These are phyloP conservation scores for Drosophila jambulina DNA, from an alignment of 1,140 invertebrate species.

Conservation along the genomic window DNA sequence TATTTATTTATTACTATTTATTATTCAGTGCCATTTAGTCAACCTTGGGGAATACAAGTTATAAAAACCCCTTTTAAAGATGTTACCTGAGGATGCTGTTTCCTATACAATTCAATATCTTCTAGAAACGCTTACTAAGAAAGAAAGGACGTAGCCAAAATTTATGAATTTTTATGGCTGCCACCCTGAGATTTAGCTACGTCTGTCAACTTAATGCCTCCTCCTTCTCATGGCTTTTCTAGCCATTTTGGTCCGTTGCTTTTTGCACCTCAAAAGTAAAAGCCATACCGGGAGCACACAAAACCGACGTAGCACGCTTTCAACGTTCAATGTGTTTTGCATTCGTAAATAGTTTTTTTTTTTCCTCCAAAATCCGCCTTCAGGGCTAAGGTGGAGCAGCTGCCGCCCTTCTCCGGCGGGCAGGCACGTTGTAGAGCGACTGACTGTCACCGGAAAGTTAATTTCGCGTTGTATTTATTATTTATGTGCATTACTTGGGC, in stretches of 20 bases:
- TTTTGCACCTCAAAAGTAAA: conserved; percentile 68
- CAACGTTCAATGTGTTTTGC: conserved; percentile 77
- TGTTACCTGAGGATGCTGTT: background rate
- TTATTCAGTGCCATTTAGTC: background rate
- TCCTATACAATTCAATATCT: background rate
- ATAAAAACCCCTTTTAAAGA: background rate
- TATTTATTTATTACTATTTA: conserved; percentile 1
- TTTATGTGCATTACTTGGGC: conserved; percentile 72
- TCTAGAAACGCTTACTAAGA: background rate
- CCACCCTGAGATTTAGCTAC: conserved; percentile 59
- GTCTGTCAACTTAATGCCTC: conserved; percentile 68
- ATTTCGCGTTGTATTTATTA: conserved; percentile 77
- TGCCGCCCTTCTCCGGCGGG: background rate
- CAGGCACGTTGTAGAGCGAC: conserved; percentile 21
- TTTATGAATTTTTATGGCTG: conserved; percentile 75
- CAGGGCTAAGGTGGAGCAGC: background rate
- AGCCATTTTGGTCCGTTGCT: conserved; percentile 39
- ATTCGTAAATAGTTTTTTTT: conserved; percentile 72
- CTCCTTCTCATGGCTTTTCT: background rate
- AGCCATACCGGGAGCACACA: conserved; percentile 55
- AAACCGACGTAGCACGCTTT: conserved; percentile 62
- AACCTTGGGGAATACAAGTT: background rate
- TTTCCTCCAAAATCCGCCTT: conserved; percentile 4
- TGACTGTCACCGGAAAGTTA: conserved; percentile 52
- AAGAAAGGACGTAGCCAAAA: conserved; percentile 45